Evolutionary conservation across 2,797 vertebrate species (phyloP), one percentile per base, ranked within the genome.

Genomic region (Dendrocincla fuliginosa): DNA sequence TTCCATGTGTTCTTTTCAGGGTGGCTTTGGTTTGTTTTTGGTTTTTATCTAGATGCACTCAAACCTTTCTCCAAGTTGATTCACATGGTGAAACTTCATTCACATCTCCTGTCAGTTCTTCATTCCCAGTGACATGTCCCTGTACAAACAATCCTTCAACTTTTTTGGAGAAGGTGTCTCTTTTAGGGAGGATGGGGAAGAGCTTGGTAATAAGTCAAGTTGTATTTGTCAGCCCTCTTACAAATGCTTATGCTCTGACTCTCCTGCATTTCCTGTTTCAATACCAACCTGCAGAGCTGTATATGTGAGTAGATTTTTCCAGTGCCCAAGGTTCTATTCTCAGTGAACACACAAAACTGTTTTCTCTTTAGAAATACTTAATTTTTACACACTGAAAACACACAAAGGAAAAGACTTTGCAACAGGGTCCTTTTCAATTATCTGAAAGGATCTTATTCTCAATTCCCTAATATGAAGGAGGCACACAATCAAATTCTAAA

Each of bases 231-330:
- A 94, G 52, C 25, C 7, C 23, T 78, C 27, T 69, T 86, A 33
- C 56, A 77, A 60, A 68, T 16, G 22, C 32, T 92, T 55, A n/a
- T 57, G 37, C n/a, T 73, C 50, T 68, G 53, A 60, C 33, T 41
- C 20, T 89, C 33, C 35, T 35, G 14, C 39, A 84, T 13, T 33
- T 83, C 52, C 71, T 69, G 18, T 47, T 83, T 64, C 57, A 71
- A 10, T 35, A 49, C 4, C 0, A 0, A 74, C 13, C 55, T 47
- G 28, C 47, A 42, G 4, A 59, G 33, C 25, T 30, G 7, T 23
- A 32, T 14, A 46, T 1, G 15, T 9, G 13, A 81, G 11, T 14
- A 74, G 10, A 35, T 73, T 68, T 92, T 87, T 85, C 74, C 71
- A 83, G 75, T 30, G 41, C 11, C 85, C 8, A 0, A 88, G 27